Percentiles rank a stretch among this genome's conserved stretches.
Evolutionary conservation across 2,113 vertebrate species (phyloP).

Genomic region (Percina caprodes): DNA sequence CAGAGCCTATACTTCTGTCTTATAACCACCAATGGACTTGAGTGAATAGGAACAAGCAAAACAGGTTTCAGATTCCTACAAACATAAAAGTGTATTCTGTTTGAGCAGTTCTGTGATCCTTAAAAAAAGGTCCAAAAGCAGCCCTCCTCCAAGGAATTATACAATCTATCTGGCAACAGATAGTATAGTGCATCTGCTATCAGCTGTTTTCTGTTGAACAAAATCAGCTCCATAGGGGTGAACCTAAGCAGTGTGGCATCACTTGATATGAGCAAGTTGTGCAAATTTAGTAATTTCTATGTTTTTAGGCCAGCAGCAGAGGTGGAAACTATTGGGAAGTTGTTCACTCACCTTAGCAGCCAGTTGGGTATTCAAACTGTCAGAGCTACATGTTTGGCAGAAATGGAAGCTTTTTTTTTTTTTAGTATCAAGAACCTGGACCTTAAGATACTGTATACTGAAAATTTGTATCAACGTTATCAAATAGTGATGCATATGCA

Average conservation of each 20-base stretch:
- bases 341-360: background rate
- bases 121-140: conserved; percentile 17
- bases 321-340: background rate
- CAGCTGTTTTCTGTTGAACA: conserved; percentile 25
- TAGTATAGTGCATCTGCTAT: conserved; percentile 12
- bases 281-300: background rate
- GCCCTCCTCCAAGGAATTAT: conserved; percentile 26
- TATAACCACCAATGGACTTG: background rate
- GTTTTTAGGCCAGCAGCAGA: background rate
- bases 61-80: background rate
- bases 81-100: background rate
- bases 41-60: background rate
- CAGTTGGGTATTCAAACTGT: background rate
- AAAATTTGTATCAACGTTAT: background rate
- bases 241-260: conserved; percentile 3
- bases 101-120: background rate
- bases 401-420: background rate
- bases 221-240: conserved; percentile 1
- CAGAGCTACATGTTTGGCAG: background rate
- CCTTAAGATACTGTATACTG: background rate
- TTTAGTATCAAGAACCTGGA: background rate
- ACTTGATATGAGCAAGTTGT: background rate
- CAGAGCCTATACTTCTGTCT: background rate
- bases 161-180: conserved; percentile 36
- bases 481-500: background rate